Base-by-base conservation (phyloP, 2,888 invertebrate genomes). In the Orchestes rusci region DNA sequence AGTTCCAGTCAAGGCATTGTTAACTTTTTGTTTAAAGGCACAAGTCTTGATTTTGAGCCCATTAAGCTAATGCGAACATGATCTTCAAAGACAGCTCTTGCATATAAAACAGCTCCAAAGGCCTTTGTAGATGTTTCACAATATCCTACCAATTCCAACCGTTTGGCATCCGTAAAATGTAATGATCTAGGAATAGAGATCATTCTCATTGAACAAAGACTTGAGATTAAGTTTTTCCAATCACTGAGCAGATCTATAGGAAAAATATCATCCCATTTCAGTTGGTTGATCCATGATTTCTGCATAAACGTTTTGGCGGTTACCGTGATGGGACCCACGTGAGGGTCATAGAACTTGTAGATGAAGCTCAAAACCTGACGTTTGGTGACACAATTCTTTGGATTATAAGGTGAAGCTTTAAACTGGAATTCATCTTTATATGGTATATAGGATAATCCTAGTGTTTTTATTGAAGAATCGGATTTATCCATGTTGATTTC, bases 1-100 rank as follows among this genome's bases (percentile, higher is more conserved):
- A 51, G 30, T 33, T 53, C 53, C 7, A 53, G 39, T 18, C 51
- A 29, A 10, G 47, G 51, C 13, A 50, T 39, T 2, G 51, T 45
- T 23, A 34, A 5, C 8, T 13, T 33, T 43, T 52, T 50, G 23
- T 34, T 51, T 5, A 53, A 12, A n/a, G 53, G 53, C 3, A 51
- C 45, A 13, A 51, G 38, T 40, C 39, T 43, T 3, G 51, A 46
- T 41, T 53, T 48, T 16, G 49, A 35, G 34, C 44, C 41, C 12
- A 51, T 16, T 12, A 53, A 10, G 20, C 37, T 16, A n/a, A 34
- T 16, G 27, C 28, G 17, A 8, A 43, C 19, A n/a, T 35, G 20
- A 10, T 38, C 8, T 4, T 28, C 5, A 27, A 10, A 20, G 10
- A 33, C 23, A n/a, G 27, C 16, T 30, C 41, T 52, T 52, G 23